Base-by-base conservation (phyloP, 2,888 invertebrate genomes). In the Spodoptera picta region DNA sequence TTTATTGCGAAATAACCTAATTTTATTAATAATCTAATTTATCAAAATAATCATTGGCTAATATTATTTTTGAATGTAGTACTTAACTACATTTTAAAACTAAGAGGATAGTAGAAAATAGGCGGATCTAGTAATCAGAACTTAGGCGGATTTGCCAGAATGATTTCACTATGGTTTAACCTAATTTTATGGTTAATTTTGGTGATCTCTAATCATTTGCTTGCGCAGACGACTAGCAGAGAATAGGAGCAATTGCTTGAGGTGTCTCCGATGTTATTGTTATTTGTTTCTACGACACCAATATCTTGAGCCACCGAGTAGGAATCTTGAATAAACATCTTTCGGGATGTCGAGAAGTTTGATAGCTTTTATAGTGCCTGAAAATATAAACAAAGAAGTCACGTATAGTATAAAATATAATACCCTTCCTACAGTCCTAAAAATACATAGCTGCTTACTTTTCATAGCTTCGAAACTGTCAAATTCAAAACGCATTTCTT, bases 321-420 rank as follows among this genome's bases (percentile, higher is more conserved):
- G 42, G 69, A 79, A 49, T 79, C 77, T 27, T 63, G 19, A 36
- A 71, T 64, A n/a, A 79, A 79, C 74, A 7, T 75, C 73, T 4
- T 63, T 48, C 4, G 80, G 80, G 73, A 79, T 77, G 23, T 76
- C 55, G n/a, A 75, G 79, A 0, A 80, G 80, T 48, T 79, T 75
- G 19, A 79, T 66, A 11, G 80, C 68, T 63, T 67, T 71, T 24
- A 79, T 63, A 0, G 71, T 65, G 14, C 66, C 79, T 79, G 60
- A 49, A 77, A 67, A 55, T 53, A n/a, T 53, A 43, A 14, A 19
- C 19, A 19, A 19, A 2, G 19, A 19, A 19, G 14, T 14, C 14
- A 14, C 14, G 14, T 1, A 2, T 19, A 19, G 1, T 19, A 19
- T 19, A 19, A 19, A 19, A 1, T 19, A 19, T 19, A n/a, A n/a